Percentiles rank a stretch among this genome's conserved stretches.
These are phyloP conservation scores for Pollenia griseotomentosa DNA, from an alignment of 2,888 invertebrate genomes.

Conservation along the genomic window DNA sequence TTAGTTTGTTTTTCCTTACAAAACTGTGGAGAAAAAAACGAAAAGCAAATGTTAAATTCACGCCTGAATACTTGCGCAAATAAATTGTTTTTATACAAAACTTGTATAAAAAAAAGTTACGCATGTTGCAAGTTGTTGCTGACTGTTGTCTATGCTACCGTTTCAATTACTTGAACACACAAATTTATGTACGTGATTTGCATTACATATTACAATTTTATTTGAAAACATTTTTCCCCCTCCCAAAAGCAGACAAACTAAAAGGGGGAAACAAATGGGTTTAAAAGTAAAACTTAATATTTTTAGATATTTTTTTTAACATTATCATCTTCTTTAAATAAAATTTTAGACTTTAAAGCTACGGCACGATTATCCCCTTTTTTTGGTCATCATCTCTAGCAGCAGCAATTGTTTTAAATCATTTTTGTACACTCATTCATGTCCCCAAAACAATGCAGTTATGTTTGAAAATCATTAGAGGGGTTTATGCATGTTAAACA, in stretches of 20 bases:
- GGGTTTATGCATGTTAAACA: slow-evolving; percentile 40
- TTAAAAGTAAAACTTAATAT: neutral
- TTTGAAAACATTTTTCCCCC: slow-evolving; percentile 4
- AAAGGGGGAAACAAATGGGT: neutral
- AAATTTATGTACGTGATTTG: slow-evolving; percentile 68
- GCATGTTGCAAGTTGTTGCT: slow-evolving; percentile 40
- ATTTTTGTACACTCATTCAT: slow-evolving; percentile 32
- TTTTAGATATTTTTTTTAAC: neutral
- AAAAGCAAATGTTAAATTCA: slow-evolving; percentile 48
- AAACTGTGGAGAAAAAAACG: neutral
- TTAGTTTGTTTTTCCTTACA: slow-evolving; percentile 38
- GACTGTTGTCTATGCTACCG: slow-evolving; percentile 57
- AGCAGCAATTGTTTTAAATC: slow-evolving; percentile 56
- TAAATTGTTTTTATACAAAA: slow-evolving; percentile 19
- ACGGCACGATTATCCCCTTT: slow-evolving; percentile 59
- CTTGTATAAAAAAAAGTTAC: slow-evolving; percentile 16
- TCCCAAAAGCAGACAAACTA: neutral
- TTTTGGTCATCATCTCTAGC: slow-evolving; percentile 46
- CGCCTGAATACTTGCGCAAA: slow-evolving; percentile 47
- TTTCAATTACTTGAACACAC: slow-evolving; percentile 54
- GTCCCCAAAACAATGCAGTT: neutral
- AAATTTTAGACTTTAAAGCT: slow-evolving; percentile 20
- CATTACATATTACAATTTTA: slow-evolving; percentile 56
- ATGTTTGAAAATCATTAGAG: slow-evolving; percentile 3
- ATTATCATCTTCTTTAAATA: no score